Base-by-base conservation (phyloP, 2,888 invertebrate genomes). In the Nebria salina region DNA sequence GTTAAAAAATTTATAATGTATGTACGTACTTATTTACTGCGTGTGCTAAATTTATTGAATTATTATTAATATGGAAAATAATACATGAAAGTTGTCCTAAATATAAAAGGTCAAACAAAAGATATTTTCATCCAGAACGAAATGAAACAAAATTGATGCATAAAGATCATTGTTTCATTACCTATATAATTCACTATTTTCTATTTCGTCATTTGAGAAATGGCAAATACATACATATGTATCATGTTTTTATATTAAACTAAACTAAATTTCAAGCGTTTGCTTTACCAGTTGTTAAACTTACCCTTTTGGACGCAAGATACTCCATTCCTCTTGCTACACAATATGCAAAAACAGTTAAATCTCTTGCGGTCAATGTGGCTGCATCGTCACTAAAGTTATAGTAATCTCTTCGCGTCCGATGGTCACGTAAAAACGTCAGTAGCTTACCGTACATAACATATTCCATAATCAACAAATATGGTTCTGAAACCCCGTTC, bases 311-410 rank as follows among this genome's bases (percentile, higher is more conserved):
- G 26, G 94, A 93, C 13, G 94, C 93, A 72, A 96, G 92, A 85
- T 95, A 96, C 85, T 95, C 95, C 96, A 96, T 96, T 77, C 96
- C 96, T 83, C 94, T 90, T 1, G 96, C 95, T 68, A 96, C 94
- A 85, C 95, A 95, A 87, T 95, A 93, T 0, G 95, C 94, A 86
- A 96, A 96, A 20, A 94, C 93, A 0, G 95, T 95, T 81, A 96
- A 90, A 83, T 95, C 95, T 41, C 94, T 90, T 0, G 94, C 93
- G 3, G 94, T 93, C 41, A 94, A 89, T 0, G 93, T 92, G 0
- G 93, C 92, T 81, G 92, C 91, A 82, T 90, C 89, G 83, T 93
- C 93, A 83, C 93, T 92, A 87, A 93, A 93, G 83, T 93, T 91
- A 88, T 93, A 91, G 85, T 90, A 91, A 84, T 90, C 90, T 83